These are phyloP conservation scores for Bombus huntii DNA, from an alignment of 1,140 invertebrate species.

Conservation along the genomic window DNA sequence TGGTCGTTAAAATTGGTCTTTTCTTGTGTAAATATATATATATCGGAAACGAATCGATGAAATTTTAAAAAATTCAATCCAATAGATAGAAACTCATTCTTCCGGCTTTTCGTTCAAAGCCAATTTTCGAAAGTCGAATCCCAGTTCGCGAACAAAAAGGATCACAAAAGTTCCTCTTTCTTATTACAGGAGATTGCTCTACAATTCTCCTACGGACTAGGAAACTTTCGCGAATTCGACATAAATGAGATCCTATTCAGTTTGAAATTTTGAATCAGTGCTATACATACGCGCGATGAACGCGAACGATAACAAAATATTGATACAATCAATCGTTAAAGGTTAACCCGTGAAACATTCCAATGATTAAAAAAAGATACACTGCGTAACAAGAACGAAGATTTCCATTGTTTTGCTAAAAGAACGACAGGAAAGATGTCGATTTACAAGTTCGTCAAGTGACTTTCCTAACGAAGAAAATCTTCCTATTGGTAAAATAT, in stretches of 20 bases:
- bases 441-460: no score
- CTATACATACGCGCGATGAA: no score
- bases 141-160: neutral
- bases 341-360: no score
- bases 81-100: neutral
- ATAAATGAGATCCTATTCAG: neutral
- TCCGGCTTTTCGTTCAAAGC: neutral
- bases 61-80: no score
- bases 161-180: neutral
- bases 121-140: neutral
- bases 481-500: no score
- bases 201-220: neutral
- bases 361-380: no score
- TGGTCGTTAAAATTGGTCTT: no score
- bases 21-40: neutral
- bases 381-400: no score
- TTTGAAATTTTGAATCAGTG: neutral
- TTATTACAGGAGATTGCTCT: neutral
- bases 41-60: neutral
- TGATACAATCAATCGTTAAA: no score
- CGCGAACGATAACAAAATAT: no score
- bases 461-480: no score
- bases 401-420: neutral
- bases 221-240: neutral
- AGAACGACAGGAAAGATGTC: no score